Percentiles rank a stretch among this genome's conserved stretches.
These are phyloP conservation scores for Macaria liturata DNA, from an alignment of 2,888 invertebrate species.

Conservation along the genomic window DNA sequence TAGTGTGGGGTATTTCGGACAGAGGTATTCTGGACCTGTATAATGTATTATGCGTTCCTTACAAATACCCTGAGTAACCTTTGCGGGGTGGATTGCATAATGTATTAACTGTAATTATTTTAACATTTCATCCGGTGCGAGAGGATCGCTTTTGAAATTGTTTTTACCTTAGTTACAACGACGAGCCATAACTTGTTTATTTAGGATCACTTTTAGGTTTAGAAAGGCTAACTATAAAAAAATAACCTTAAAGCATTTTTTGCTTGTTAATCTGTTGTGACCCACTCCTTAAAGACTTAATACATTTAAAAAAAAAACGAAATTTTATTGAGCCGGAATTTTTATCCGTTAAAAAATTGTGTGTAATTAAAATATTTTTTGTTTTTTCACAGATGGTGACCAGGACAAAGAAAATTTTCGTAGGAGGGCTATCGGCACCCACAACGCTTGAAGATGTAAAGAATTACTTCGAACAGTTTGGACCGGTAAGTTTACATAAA, in stretches of 20 bases:
- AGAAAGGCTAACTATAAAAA: background rate
- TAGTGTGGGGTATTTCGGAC: conserved; percentile 32
- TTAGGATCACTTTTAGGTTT: conserved; percentile 24
- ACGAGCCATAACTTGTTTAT: conserved; percentile 33
- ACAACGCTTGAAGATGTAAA: conserved; percentile 99
- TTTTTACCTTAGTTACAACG: conserved; percentile 51
- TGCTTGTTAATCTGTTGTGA: too few species aligned
- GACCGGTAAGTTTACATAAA: conserved; percentile 91
- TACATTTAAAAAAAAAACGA: too few species aligned
- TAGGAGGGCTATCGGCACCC: conserved; percentile 99
- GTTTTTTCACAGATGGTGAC: conserved; percentile 96
- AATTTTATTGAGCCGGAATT: too few species aligned
- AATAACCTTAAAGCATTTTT: too few species aligned
- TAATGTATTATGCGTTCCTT: conserved; percentile 57
- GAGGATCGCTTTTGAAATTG: conserved; percentile 47
- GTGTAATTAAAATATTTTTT: conserved; percentile 25
- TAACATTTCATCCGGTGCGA: conserved; percentile 53
- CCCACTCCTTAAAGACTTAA: too few species aligned
- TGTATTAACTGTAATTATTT: conserved; percentile 74
- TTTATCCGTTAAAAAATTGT: too few species aligned
- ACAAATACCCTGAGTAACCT: conserved; percentile 57
- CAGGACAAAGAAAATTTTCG: conserved; percentile 99
- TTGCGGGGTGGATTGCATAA: conserved; percentile 64
- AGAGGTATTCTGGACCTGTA: conserved; percentile 32
- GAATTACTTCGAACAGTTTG: conserved; percentile 99